Percentiles rank a stretch among this genome's conserved stretches.
These are phyloP conservation scores for Gobionotothen gibberifrons DNA, from an alignment of 2,797 vertebrate genomes.

Conservation along the genomic window DNA sequence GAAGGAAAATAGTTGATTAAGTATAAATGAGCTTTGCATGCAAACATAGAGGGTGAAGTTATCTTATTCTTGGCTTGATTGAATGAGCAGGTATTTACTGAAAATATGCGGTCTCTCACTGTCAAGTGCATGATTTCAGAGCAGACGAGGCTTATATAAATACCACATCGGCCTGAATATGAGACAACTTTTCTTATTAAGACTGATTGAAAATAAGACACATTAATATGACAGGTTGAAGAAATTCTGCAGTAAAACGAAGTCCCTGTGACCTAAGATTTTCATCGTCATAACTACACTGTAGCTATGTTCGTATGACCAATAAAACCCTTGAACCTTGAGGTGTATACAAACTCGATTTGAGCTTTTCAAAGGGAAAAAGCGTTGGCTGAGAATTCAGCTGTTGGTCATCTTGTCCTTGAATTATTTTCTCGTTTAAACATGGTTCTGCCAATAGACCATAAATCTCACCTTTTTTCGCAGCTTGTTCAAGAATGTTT, in stretches of 20 bases:
- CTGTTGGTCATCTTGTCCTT: neutral
- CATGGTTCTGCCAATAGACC: neutral
- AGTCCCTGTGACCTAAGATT: no score
- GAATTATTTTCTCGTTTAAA: neutral
- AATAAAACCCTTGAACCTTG: no score
- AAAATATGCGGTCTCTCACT: neutral
- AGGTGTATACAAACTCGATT: neutral
- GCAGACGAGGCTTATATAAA: neutral
- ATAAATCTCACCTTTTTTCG: conserved; percentile 21
- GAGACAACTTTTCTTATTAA: neutral
- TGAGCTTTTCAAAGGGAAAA: conserved; percentile 1
- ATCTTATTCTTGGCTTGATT: neutral
- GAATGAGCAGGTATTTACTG: neutral
- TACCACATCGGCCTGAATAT: neutral
- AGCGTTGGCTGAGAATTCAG: neutral
- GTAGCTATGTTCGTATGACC: no score
- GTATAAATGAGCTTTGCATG: neutral
- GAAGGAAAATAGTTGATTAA: neutral
- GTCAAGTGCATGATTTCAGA: conserved; percentile 13
- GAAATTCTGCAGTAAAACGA: no score
- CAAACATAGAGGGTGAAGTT: conserved; percentile 1
- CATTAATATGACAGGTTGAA: neutral
- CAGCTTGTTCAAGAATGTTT: conserved; percentile 5
- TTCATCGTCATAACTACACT: no score
- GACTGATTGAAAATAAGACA: neutral